Evolutionary conservation across 2,797 vertebrate genomes (phyloP).

Genomic region (Ceryle rudis): DNA sequence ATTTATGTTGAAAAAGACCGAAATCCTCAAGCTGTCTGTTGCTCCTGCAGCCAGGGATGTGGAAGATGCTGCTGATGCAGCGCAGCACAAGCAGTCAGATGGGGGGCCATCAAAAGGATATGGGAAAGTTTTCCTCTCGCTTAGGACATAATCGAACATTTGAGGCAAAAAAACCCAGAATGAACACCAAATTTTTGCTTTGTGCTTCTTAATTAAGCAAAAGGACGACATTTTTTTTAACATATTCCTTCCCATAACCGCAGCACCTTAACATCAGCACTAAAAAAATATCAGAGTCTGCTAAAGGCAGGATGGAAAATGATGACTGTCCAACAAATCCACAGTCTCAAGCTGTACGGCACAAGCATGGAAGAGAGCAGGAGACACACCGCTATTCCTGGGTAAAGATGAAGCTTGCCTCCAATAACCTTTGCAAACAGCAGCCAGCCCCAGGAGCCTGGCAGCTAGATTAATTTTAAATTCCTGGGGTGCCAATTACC

Average conservation of each 20-base stretch:
- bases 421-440: not conserved
- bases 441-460: not conserved
- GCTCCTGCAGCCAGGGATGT: not conserved
- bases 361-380: not conserved
- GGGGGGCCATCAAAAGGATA: not conserved
- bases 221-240: not conserved
- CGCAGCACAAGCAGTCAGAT: not conserved
- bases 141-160: not conserved
- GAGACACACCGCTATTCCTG: rapidly evolving
- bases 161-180: not conserved
- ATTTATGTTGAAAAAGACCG: constrained; percentile 29
- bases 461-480: not conserved
- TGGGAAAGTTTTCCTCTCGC: not conserved
- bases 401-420: not conserved
- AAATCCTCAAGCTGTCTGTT: constrained; percentile 5
- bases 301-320: not conserved
- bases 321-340: not conserved
- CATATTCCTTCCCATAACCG: not conserved
- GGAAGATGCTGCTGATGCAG: not conserved
- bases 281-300: not conserved
- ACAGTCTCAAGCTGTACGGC: not conserved
- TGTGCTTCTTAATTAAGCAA: not conserved
- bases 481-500: constrained; percentile 40
- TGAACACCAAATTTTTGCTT: not conserved
- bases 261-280: not conserved